Evolutionary conservation across 1,140 invertebrate genomes (phyloP), one percentile per base, ranked within the genome.

Genomic region (Drosophila simulans): DNA sequence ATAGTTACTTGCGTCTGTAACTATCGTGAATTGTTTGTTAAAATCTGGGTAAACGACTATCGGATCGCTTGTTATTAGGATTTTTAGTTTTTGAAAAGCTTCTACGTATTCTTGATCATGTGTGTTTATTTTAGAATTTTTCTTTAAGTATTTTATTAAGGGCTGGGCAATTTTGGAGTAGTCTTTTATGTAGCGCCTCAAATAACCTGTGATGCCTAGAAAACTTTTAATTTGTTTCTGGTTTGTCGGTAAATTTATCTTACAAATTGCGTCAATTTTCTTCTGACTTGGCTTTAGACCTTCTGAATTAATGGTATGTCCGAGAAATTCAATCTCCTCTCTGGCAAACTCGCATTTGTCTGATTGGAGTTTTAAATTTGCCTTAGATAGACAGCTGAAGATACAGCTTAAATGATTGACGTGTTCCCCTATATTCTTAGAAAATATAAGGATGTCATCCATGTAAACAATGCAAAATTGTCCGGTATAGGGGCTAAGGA

Each of bases 381-480:
- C 45, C 25, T 46, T 46, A 12, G 43, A 17, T 22, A 62, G 57
- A n/a, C 42, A 48, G 42, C 39, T 56, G 12, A 69, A 69, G 27
- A 60, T 56, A 54, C 13, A 39, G 34, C n/a, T 62, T 15, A 69
- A 42, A 17, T 54, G 27, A 34, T 56, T 31, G 73, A 46, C 59
- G 73, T 59, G 74, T 59, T 92, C 73, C 57, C 79, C 51, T 60
- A 92, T 58, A 58, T 57, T 55, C 13, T 64, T 81, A 13, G 46
- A 65, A 70, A 72, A 65, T 39, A 86, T 66, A 77, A 91, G 5
- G 66, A 51, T 64, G 43, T 56, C 52, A 53, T 64, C 35, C 35
- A 7, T 27, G 1, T 7, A 27, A 27, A 1, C 27, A 27, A 27
- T 27, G 5, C 5, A 27, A 27, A 27, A 27, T 27, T 27, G 27